Evolutionary conservation across 2,113 vertebrate species (phyloP), one percentile per base, ranked within the genome.

Genomic region (Xiphias gladius): DNA sequence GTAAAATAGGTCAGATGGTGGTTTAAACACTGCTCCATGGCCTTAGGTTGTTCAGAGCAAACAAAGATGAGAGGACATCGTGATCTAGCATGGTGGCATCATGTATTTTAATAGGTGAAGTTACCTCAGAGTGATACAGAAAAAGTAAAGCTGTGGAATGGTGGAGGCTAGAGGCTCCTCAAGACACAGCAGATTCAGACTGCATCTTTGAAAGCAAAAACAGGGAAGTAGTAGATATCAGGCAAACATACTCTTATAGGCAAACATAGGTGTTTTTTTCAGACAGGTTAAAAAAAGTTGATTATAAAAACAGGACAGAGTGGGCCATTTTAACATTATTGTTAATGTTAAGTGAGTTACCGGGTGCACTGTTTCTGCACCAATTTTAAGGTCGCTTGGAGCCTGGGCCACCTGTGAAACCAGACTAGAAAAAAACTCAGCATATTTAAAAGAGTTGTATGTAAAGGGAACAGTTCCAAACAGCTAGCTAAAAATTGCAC

Each of bases 1-100:
- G 46, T 58, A 82, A 91, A 92, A 88, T 87, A 85, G 79, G 72
- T 83, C 71, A 78, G 70, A 70, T 76, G 50, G 58, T 73, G 28
- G 78, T 85, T 86, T 46, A 75, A 77, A 69, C 74, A 64, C 30
- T 61, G 73, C 66, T 57, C 13, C 16, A 2, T 82, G 85, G 81
- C 88, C 74, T 67, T 3, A 43, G 88, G 88, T 73, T 70, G 77
- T 83, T 86, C 39, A 65, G 37, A 41, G 41, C 20, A 82, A 80
- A 85, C 73, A 77, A 66, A 81, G n/a, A 79, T 39, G 76, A 80
- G 67, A 80, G 78, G 62, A 85, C 84, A 79, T 9, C 64, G 84
- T 63, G 77, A 83, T 80, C 76, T 61, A 65, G 43, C 26, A 5
- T 17, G 57, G 43, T 7, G 22, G n/a, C 43, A 46, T 4, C 20